These are phyloP conservation scores for Trachemys scripta DNA, from an alignment of 2,113 vertebrate species.

Conservation along the genomic window DNA sequence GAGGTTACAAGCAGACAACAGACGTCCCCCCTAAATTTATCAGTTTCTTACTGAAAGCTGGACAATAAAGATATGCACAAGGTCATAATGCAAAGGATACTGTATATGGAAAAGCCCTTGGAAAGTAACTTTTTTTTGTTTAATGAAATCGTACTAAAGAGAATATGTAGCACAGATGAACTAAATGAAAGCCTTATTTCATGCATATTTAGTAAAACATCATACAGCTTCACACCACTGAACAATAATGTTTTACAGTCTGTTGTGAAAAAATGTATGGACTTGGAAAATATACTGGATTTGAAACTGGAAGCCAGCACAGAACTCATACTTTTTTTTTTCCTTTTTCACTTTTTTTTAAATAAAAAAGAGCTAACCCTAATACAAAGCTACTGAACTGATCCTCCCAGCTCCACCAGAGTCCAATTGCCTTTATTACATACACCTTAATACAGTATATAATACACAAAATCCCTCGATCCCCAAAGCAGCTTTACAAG, in stretches of 20 bases:
- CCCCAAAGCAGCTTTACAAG: background rate
- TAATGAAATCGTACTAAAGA: background rate
- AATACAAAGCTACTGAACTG: background rate
- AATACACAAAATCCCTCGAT: background rate
- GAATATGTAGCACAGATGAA: background rate
- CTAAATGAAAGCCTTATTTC: background rate
- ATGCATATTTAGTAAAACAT: background rate
- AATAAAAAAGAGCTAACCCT: background rate
- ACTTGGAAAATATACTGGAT: background rate
- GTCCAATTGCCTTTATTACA: conserved; percentile 1
- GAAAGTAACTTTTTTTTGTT: background rate
- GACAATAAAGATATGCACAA: conserved; percentile 68
- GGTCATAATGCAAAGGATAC: conserved; percentile 28
- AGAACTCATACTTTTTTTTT: conserved; percentile 37
- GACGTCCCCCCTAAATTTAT: conserved; percentile 29
- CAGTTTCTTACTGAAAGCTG: conserved; percentile 47
- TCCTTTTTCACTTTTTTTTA: background rate
- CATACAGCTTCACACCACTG: conserved; percentile 7
- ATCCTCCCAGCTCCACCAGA: background rate
- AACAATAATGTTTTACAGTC: conserved; percentile 42
- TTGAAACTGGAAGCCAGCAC: conserved; percentile 24
- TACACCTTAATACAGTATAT: background rate
- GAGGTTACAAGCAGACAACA: conserved; percentile 41
- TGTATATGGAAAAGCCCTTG: background rate
- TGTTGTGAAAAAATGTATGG: conserved; percentile 26